Percentiles rank a stretch among this genome's conserved stretches.
These are phyloP conservation scores for Podotricha telesiphe DNA, from an alignment of 2,888 invertebrate genomes.

Conservation along the genomic window DNA sequence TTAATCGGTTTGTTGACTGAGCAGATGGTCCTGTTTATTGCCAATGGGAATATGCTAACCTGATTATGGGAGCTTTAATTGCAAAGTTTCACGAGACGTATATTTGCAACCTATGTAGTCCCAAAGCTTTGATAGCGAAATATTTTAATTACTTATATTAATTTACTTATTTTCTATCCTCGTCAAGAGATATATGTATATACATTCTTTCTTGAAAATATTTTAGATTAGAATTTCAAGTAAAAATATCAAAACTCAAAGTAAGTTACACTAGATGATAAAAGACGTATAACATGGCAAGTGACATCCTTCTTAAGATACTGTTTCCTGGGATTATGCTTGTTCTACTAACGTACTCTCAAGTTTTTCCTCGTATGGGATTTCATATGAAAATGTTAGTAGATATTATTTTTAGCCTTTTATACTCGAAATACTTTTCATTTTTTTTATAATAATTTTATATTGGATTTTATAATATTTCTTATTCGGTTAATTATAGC, in stretches of 20 bases:
- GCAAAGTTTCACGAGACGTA: not conserved
- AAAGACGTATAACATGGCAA: conserved; percentile 8
- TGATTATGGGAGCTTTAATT: conserved; percentile 11
- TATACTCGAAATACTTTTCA: not conserved
- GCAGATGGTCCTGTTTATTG: conserved; percentile 29
- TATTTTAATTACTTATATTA: not conserved
- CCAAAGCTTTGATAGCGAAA: not conserved
- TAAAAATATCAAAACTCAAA: not conserved
- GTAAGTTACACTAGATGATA: not conserved
- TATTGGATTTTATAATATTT: too few species aligned
- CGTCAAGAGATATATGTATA: not conserved
- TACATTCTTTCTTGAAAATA: not conserved
- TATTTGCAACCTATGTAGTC: not conserved
- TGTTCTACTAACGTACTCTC: not conserved
- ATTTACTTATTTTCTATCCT: not conserved
- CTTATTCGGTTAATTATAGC: not conserved
- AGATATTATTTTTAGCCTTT: not conserved
- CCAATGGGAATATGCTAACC: conserved; percentile 14
- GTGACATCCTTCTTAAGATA: conserved; percentile 17
- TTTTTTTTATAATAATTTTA: too few species aligned
- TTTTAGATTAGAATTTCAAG: not conserved
- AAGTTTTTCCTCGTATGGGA: not conserved
- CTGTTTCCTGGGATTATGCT: conserved; percentile 18
- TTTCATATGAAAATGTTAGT: not conserved
- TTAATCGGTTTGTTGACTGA: conserved; percentile 36